Evolutionary conservation across 2,113 vertebrate genomes (phyloP).

Genomic region (Heliornis fulica): DNA sequence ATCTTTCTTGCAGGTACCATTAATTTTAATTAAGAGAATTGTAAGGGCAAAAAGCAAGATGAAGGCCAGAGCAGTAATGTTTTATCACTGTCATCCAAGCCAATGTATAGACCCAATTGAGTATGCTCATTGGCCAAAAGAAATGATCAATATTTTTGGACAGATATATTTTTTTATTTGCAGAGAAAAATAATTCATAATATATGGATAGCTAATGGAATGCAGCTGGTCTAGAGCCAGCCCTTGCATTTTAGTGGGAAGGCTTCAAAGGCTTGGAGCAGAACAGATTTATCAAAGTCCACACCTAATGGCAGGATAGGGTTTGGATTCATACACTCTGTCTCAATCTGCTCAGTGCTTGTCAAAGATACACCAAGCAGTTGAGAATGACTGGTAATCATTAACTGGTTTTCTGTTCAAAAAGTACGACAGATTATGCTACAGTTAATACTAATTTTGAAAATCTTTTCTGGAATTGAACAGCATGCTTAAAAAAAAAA

Average conservation of each 20-base stretch:
- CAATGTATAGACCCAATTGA: background rate
- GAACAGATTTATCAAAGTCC: conserved; percentile 32
- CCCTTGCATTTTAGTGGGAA: background rate
- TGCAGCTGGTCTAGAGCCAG: background rate
- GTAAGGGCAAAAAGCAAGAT: background rate
- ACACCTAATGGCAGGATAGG: background rate
- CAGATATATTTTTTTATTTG: background rate
- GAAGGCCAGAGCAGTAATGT: background rate
- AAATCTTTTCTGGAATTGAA: conserved; percentile 1
- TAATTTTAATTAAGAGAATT: conserved; percentile 40
- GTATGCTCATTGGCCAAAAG: background rate
- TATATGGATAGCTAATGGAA: background rate
- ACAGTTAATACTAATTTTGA: background rate
- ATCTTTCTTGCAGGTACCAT: conserved; percentile 10
- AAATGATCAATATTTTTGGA: background rate
- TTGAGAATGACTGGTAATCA: background rate
- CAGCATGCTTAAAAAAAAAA: background rate
- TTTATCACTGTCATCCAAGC: background rate
- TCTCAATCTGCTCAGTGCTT: background rate
- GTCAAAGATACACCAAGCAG: background rate
- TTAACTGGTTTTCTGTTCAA: background rate
- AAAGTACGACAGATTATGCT: background rate
- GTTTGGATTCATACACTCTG: background rate
- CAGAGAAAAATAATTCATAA: background rate
- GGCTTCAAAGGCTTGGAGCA: background rate